Percentiles rank a stretch among this genome's conserved stretches.
Conservation (phyloP, 2,888 invertebrate species). For the Pteria penguin region DNA sequence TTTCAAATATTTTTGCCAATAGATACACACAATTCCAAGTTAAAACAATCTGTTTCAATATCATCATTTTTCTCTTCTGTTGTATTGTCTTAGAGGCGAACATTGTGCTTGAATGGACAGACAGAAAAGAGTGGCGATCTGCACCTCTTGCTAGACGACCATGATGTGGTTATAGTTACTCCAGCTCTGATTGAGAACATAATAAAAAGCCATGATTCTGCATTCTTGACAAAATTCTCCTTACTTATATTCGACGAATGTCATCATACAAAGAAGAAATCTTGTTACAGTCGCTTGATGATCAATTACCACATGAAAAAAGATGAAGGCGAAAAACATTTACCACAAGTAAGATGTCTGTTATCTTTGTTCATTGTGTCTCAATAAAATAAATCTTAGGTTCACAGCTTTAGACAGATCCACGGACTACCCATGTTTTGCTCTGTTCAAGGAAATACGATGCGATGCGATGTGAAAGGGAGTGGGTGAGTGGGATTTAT, state of each 20-base stretch:
- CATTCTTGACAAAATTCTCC: background rate
- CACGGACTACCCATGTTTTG: no score
- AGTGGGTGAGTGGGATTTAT: no score
- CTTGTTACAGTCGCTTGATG: constrained; percentile 33
- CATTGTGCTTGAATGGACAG: constrained; percentile 6
- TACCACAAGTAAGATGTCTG: constrained; percentile 38
- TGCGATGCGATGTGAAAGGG: no score
- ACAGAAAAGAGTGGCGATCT: background rate
- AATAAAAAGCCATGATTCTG: background rate
- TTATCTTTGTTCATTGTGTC: no score
- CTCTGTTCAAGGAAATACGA: no score
- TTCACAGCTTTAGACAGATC: no score
- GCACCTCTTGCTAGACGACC: background rate
- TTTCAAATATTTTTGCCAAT: no score
- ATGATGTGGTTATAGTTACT: constrained; percentile 9
- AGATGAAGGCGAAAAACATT: background rate
- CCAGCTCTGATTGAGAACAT: constrained; percentile 19
- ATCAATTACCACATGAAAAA: constrained; percentile 16
- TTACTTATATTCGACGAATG: constrained; percentile 37
- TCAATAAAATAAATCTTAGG: no score
- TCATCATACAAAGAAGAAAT: constrained; percentile 27
- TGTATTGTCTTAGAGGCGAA: no score
- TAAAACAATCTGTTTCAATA: no score
- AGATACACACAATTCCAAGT: no score
- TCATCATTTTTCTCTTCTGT: no score